Evolutionary conservation across 2,888 invertebrate genomes (phyloP).

Genomic region (Erebia aethiops): DNA sequence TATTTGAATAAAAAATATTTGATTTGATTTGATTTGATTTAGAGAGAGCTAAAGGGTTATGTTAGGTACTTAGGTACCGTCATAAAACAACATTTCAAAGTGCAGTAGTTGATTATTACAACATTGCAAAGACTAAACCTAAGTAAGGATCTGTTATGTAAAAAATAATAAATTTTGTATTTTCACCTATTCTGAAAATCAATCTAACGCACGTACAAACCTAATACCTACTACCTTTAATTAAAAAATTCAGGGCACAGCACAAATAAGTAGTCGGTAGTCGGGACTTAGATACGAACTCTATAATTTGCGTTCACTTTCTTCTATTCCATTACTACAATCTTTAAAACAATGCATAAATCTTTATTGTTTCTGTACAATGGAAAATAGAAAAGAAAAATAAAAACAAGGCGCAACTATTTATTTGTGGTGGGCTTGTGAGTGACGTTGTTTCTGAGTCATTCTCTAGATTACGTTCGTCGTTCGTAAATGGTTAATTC

Average conservation of each 20-base stretch:
- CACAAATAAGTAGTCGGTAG: no score
- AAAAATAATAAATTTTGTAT: neutral
- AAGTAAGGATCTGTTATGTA: no score
- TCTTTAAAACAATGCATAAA: neutral
- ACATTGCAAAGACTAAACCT: no score
- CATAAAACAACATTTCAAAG: conserved; percentile 11
- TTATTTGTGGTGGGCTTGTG: neutral
- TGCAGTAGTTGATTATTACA: neutral
- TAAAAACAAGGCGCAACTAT: neutral
- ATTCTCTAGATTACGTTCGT: conserved; percentile 34
- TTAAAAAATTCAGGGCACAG: no score
- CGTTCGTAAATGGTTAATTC: conserved; percentile 37
- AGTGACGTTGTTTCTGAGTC: conserved; percentile 14
- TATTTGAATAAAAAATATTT: no score
- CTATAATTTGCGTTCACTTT: no score
- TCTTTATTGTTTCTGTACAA: neutral
- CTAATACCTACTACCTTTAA: no score
- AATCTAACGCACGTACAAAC: no score
- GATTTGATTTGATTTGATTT: no score
- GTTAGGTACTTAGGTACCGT: no score
- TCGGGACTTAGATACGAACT: no score
- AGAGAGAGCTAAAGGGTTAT: neutral
- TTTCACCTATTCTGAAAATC: neutral
- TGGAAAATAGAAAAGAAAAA: neutral
- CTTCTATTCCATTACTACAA: no score